phyloP scores from a whole-genome alignment of 2,888 invertebrate species.

The Catocala nupta region DNA sequence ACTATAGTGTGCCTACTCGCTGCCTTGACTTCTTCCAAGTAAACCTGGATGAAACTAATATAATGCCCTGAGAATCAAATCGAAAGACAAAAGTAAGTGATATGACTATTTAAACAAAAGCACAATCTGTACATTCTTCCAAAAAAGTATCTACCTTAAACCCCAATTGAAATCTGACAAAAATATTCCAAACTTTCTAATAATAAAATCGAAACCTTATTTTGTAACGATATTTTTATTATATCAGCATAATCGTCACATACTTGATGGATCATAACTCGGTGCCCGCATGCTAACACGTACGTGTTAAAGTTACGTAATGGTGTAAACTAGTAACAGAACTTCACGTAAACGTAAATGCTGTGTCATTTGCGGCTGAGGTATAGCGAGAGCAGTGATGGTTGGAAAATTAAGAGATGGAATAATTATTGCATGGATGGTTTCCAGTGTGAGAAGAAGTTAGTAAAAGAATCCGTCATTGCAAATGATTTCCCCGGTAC shows the following conservation, averaged over 20 bases:
- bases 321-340: constrained; percentile 23
- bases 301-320: constrained; percentile 46
- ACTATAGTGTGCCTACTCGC: too few relatives aligned
- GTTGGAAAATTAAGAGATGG: neutral
- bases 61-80: too few relatives aligned
- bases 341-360: constrained; percentile 34
- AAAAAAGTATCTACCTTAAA: too few relatives aligned
- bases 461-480: too few relatives aligned
- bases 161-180: neutral
- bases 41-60: too few relatives aligned
- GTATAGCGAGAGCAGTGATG: constrained; percentile 5
- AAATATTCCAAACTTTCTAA: constrained; percentile 17
- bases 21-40: too few relatives aligned
- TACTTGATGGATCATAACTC: constrained; percentile 43
- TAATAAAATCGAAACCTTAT: constrained; percentile 28
- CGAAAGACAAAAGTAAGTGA: too few relatives aligned
- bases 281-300: constrained; percentile 29
- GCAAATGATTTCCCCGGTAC: too few relatives aligned
- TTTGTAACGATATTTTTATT: constrained; percentile 47
- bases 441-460: too few relatives aligned
- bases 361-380: constrained; percentile 32
- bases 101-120: too few relatives aligned
- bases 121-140: too few relatives aligned
- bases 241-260: constrained; percentile 44
- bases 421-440: too few relatives aligned